Percentiles rank a stretch among this genome's conserved stretches.
These are phyloP conservation scores for Gobiocypris rarus DNA, from an alignment of 2,113 vertebrate species.

Conservation along the genomic window DNA sequence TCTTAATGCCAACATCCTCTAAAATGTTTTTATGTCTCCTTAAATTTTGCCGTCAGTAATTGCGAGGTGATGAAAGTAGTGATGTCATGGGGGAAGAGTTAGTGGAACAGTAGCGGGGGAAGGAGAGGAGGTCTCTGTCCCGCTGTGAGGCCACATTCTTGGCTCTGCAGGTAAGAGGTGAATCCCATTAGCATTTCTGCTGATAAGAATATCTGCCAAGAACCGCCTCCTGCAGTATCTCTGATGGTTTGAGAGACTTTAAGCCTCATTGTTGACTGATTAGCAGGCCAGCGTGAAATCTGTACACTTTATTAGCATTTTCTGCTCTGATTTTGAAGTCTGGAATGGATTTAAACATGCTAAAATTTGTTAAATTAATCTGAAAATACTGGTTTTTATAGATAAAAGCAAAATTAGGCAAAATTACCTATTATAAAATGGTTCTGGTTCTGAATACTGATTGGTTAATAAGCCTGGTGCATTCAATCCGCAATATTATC, in stretches of 20 bases:
- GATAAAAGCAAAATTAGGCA: not conserved
- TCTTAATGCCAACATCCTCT: not conserved
- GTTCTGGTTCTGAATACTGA: not conserved
- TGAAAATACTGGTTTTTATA: not conserved
- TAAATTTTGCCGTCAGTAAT: constrained; percentile 50
- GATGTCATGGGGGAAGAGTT: constrained; percentile 13
- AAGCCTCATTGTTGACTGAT: not conserved
- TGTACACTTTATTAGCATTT: not conserved
- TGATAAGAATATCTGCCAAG: constrained; percentile 41
- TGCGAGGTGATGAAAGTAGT: constrained; percentile 44
- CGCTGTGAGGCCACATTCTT: constrained; percentile 38
- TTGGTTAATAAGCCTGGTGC: no score
- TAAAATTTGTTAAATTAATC: not conserved
- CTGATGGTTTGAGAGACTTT: not conserved
- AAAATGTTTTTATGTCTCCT: constrained; percentile 29
- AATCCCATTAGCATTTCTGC: constrained; percentile 29
- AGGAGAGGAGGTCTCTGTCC: not conserved
- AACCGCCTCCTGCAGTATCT: not conserved
- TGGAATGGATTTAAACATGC: not conserved
- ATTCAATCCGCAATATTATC: no score
- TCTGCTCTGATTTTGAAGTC: not conserved
- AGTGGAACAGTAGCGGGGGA: constrained; percentile 9
- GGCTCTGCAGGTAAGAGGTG: constrained; percentile 41
- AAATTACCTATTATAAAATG: not conserved
- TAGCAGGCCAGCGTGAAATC: not conserved